Conservation (phyloP, 2,797 vertebrate genomes). For the Percopsis omiscomaycus region DNA sequence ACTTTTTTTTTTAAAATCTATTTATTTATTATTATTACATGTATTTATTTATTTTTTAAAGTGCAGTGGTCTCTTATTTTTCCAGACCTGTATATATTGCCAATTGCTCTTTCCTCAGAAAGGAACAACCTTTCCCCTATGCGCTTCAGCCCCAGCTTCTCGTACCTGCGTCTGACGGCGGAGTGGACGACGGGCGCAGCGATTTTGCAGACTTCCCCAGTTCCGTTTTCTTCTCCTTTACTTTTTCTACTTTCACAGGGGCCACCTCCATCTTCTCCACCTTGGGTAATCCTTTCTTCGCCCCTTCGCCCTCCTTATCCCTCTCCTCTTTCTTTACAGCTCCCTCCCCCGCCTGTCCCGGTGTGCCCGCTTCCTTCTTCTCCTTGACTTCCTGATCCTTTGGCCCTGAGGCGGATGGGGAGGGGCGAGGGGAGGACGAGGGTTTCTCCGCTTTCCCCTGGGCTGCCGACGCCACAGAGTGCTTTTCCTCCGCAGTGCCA, state of each 20-base stretch:
- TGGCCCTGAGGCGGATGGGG: conserved; percentile 32
- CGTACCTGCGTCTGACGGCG: conserved; percentile 70
- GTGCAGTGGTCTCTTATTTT: too few species aligned
- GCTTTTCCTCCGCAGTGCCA: conserved; percentile 41
- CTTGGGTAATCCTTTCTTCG: conserved; percentile 30
- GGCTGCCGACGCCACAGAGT: conserved; percentile 29
- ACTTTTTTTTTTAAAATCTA: too few species aligned
- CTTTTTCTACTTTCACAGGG: conserved; percentile 45
- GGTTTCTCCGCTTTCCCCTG: conserved; percentile 48
- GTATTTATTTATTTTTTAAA: too few species aligned
- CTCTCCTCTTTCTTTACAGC: conserved; percentile 58
- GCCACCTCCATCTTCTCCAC: conserved; percentile 68
- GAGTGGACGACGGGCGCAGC: conserved; percentile 66
- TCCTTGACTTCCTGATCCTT: conserved; percentile 36
- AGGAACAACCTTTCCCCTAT: neutral
- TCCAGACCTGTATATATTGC: too few species aligned
- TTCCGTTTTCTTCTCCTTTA: conserved; percentile 56
- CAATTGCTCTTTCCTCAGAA: too few species aligned
- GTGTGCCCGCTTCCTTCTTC: conserved; percentile 12
- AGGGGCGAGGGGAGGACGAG: conserved; percentile 34
- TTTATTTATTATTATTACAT: too few species aligned
- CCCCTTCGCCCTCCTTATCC: conserved; percentile 53
- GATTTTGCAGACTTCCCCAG: conserved; percentile 34
- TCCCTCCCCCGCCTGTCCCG: conserved; percentile 8
- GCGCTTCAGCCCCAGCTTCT: neutral